These are phyloP conservation scores for Toxostoma redivivum DNA, from an alignment of 2,113 vertebrate genomes.

Conservation along the genomic window DNA sequence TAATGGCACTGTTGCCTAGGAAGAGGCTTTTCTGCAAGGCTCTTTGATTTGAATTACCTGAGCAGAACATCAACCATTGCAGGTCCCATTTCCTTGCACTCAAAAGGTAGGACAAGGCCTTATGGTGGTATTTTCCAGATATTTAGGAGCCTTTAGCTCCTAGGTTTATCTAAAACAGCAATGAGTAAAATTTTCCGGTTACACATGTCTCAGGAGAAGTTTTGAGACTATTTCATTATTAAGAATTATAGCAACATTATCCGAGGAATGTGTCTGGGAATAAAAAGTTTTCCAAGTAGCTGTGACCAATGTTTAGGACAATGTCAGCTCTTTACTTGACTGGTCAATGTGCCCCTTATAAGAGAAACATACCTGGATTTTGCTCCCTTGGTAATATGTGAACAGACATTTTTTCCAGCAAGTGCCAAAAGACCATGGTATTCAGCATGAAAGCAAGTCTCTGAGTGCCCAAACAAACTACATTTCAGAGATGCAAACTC, in stretches of 20 bases:
- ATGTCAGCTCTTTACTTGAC: not conserved
- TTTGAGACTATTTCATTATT: not conserved
- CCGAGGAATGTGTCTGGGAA: not conserved
- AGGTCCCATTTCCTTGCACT: not conserved
- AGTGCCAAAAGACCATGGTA: not conserved
- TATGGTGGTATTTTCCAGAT: not conserved
- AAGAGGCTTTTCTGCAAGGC: not conserved
- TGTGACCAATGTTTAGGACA: not conserved
- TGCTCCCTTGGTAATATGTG: not conserved
- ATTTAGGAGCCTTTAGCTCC: not conserved
- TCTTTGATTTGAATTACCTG: not conserved
- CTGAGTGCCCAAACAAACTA: not conserved
- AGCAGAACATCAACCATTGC: not conserved
- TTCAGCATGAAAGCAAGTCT: not conserved
- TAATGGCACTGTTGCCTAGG: not conserved
- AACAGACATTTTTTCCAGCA: not conserved
- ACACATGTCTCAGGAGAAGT: not conserved
- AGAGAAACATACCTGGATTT: not conserved
- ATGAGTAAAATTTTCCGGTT: not conserved
- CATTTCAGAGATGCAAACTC: not conserved
- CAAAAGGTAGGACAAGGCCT: not conserved
- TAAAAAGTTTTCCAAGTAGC: not conserved
- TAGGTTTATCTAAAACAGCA: not conserved
- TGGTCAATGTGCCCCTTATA: not conserved
- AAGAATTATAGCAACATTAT: not conserved